Evolutionary conservation across 2,888 invertebrate species (phyloP).

Genomic region (Hypercompe scribonia): DNA sequence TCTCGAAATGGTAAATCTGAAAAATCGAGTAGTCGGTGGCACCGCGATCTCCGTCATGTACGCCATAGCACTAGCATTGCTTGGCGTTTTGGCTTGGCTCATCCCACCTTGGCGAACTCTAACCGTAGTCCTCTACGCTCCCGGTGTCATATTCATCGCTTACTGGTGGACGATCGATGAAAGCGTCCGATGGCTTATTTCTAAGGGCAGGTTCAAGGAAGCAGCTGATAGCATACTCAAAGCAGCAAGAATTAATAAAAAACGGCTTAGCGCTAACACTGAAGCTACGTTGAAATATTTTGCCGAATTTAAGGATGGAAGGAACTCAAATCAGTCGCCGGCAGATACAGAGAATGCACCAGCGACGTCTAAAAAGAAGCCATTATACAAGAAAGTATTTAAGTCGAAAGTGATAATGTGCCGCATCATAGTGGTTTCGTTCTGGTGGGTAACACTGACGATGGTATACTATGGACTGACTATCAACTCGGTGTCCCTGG

Average conservation of each 20-base stretch:
- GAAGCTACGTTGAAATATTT: conserved; percentile 4
- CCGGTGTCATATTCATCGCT: background rate
- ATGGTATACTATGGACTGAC: conserved; percentile 84
- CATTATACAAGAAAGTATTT: conserved; percentile 22
- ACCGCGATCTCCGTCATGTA: background rate
- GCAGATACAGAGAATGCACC: background rate
- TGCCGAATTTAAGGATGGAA: background rate
- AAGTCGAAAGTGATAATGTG: conserved; percentile 29
- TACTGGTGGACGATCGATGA: conserved; percentile 5
- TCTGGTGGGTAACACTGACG: conserved; percentile 79
- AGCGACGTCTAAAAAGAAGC: background rate
- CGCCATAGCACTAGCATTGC: background rate
- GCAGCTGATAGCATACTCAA: background rate
- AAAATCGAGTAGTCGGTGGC: conserved; percentile 6
- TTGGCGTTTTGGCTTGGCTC: background rate
- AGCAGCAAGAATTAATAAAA: conserved; percentile 3
- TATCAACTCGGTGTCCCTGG: conserved; percentile 29
- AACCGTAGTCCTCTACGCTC: background rate
- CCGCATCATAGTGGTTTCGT: conserved; percentile 64
- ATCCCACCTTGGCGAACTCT: conserved; percentile 3
- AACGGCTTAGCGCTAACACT: conserved; percentile 62
- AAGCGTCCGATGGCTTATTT: conserved; percentile 11
- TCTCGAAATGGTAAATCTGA: conserved; percentile 11
- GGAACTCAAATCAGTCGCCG: background rate
- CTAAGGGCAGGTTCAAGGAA: conserved; percentile 9